Base-by-base conservation (phyloP, 2,888 invertebrate species). In the Dolichopus griseipennis region DNA sequence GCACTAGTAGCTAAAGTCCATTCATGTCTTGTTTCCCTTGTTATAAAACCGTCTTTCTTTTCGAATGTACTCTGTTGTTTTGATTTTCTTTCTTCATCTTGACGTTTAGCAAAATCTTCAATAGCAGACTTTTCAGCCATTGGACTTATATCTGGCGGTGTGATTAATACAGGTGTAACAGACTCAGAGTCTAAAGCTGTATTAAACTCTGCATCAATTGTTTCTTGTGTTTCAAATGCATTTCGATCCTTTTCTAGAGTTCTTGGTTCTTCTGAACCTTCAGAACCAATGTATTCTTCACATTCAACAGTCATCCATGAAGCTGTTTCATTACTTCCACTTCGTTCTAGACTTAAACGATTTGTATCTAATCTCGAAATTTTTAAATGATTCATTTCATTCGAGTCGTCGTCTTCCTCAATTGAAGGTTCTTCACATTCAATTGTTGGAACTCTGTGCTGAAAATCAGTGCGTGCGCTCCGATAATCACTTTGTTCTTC, bases 291-390 rank as follows among this genome's bases (percentile, higher is more conserved):
- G 72, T 83, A 85, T 74, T 89, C 88, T 71, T 89, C 88, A 75
- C 86, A 86, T 73, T 89, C 89, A 3, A 86, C 85, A 0, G 88
- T 87, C 72, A 87, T 83, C 86, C 87, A 89, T 1, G 89, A 89
- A 1, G 85, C 85, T 0, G 88, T 88, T 75, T 89, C 89, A 76
- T 88, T 88, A 72, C 88, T 89, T 73, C 83, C 83, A 70, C 86
- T 87, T 4, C 87, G 84, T 71, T 81, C 81, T 66, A 80, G 73
- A 66, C 80, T 81, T 2, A 81, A 74, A 1, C 79, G 77, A 71
- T 78, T 78, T 0, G 75, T 72, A 69, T 79, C 78, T 15, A 77
- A 73, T 10, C 76, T 75, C 1, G 77, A 76, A 4, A 78, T 78
- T 71, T 78, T 78, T 1, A 80, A 74, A 69, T 78, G 78, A 1